Percentiles rank a stretch among this genome's conserved stretches.
Conservation (phyloP, 1,140 invertebrate genomes). For the Drosophila baimaii region DNA sequence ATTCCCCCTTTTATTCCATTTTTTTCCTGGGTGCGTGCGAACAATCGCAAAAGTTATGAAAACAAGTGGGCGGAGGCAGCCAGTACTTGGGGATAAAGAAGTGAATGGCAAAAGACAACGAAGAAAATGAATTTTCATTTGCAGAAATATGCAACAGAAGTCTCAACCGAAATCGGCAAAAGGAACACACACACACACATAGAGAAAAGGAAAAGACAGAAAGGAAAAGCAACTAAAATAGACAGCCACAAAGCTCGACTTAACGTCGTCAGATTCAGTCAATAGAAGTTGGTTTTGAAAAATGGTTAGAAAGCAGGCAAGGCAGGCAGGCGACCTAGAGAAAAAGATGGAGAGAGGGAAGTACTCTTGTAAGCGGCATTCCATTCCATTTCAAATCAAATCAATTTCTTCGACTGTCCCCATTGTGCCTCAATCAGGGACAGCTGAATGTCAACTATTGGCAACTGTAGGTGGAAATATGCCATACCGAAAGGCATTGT, state of each 20-base stretch:
- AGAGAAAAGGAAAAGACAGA: not conserved
- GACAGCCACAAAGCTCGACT: slow-evolving; percentile 43
- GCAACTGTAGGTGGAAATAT: slow-evolving; percentile 23
- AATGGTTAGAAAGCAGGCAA: not conserved
- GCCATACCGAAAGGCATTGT: slow-evolving; percentile 4
- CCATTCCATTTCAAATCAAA: slow-evolving; percentile 44
- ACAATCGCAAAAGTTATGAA: slow-evolving; percentile 64
- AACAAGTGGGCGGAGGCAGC: slow-evolving; percentile 53
- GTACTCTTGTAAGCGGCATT: slow-evolving; percentile 36
- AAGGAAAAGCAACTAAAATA: slow-evolving; percentile 24
- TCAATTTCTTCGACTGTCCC: slow-evolving; percentile 34
- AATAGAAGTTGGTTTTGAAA: slow-evolving; percentile 11
- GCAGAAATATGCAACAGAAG: slow-evolving; percentile 50
- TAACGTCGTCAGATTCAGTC: slow-evolving; percentile 34
- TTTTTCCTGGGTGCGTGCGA: slow-evolving; percentile 34
- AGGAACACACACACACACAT: slow-evolving; percentile 1
- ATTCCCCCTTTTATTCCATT: not conserved
- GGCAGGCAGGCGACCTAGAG: not conserved
- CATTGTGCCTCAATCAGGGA: slow-evolving; percentile 42
- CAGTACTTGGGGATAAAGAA: slow-evolving; percentile 29
- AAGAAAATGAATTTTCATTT: slow-evolving; percentile 67
- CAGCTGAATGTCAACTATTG: slow-evolving; percentile 48
- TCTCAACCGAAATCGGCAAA: slow-evolving; percentile 21
- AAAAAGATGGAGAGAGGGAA: too few relatives aligned
- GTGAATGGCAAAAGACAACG: slow-evolving; percentile 42